Percentiles rank a stretch among this genome's conserved stretches.
phyloP scores from a whole-genome alignment of 2,888 invertebrate genomes.

The Temnothorax ravouxi region DNA sequence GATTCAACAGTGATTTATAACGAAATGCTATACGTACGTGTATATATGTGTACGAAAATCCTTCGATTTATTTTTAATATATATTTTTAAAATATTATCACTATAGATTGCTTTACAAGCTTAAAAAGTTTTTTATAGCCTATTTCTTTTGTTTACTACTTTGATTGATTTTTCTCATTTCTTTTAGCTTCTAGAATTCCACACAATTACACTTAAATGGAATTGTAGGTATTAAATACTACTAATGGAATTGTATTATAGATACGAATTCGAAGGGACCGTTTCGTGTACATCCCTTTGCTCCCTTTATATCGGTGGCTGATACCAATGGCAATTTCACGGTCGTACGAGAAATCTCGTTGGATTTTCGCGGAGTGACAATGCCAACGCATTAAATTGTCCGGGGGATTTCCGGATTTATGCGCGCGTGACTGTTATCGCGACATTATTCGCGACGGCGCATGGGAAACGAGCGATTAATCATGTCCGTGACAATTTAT shows the following conservation, averaged over 20 bases:
- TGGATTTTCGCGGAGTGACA: conserved; percentile 55
- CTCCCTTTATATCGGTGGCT: neutral
- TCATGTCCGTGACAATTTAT: conserved; percentile 52
- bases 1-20: neutral
- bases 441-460: conserved; percentile 58
- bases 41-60: neutral
- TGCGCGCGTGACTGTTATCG: conserved; percentile 55
- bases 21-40: neutral
- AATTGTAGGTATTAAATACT: neutral
- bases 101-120: neutral
- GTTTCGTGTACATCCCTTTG: neutral
- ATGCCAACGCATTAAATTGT: conserved; percentile 55
- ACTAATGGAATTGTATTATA: conserved; percentile 12
- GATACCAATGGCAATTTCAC: conserved; percentile 37
- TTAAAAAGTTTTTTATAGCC: neutral
- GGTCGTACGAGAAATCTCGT: conserved; percentile 49
- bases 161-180: neutral
- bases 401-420: conserved; percentile 58
- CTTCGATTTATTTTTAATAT: neutral
- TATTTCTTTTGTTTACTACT: neutral
- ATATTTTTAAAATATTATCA: neutral
- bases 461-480: conserved; percentile 42
- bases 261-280: no score
- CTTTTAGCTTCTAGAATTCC: neutral
- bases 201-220: neutral